A percentile compares a stretch with the other conserved stretches of the same genome.
phyloP scores from a whole-genome alignment of 2,113 vertebrate species.

The Lamprologus lemairii region DNA sequence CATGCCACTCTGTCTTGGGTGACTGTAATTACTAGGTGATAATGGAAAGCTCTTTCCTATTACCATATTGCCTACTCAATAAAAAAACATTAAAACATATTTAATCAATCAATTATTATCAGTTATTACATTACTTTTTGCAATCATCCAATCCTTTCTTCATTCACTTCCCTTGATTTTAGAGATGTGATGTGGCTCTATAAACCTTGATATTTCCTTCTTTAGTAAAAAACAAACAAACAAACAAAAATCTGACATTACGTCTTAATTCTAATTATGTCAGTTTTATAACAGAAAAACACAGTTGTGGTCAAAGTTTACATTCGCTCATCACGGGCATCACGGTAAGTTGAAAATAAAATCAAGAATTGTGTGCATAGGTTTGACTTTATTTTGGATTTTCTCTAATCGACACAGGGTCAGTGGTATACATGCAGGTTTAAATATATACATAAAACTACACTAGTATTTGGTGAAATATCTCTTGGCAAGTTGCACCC shows the following conservation, averaged over 20 bases:
- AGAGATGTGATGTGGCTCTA: background rate
- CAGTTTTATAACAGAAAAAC: background rate
- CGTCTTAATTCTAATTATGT: background rate
- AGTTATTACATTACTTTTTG: background rate
- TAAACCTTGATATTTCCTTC: background rate
- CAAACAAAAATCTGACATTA: background rate
- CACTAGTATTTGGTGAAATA: background rate
- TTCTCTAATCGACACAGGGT: background rate
- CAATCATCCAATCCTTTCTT: background rate
- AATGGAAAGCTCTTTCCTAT: accelerated
- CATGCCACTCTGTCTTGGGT: background rate
- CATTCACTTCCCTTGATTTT: background rate
- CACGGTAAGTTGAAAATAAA: background rate
- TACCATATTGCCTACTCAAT: background rate
- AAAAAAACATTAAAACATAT: background rate
- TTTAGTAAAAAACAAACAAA: background rate
- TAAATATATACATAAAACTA: background rate
- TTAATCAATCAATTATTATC: background rate
- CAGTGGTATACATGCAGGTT: background rate
- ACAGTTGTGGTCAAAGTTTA: background rate
- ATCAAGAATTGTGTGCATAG: background rate
- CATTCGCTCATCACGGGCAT: background rate
- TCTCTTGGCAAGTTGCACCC: background rate
- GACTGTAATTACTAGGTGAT: background rate
- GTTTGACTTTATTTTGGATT: background rate